phyloP scores from a whole-genome alignment of 2,888 invertebrate species.

The Alitta virens region DNA sequence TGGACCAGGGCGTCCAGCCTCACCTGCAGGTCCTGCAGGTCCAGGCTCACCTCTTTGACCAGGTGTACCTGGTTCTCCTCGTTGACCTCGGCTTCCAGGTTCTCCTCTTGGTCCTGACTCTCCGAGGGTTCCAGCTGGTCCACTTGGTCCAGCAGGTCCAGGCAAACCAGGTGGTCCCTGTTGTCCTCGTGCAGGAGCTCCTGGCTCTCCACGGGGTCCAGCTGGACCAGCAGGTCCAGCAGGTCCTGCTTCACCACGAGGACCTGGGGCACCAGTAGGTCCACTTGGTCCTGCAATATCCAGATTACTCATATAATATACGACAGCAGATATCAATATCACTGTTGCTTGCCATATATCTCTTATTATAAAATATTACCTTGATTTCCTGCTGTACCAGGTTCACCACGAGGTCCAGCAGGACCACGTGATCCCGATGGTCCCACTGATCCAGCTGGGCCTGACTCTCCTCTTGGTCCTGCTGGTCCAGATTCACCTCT shows the following conservation, averaged over 20 bases:
- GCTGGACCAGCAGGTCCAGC: slow-evolving; percentile 8
- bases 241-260: slow-evolving; percentile 9
- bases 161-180: not conserved
- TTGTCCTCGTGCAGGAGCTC: slow-evolving; percentile 9
- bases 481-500: slow-evolving; percentile 15
- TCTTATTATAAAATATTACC: not conserved
- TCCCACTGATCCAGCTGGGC: slow-evolving; percentile 7
- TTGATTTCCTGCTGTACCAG: not conserved
- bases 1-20: slow-evolving; percentile 13
- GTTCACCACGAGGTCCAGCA: slow-evolving; percentile 12
- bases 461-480: not conserved
- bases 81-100: slow-evolving; percentile 9
- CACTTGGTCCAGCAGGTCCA: slow-evolving; percentile 17
- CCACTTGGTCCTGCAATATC: not conserved
- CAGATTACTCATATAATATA: too few relatives aligned
- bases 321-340: too few relatives aligned
- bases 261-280: slow-evolving; percentile 2
- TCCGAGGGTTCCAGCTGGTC: slow-evolving; percentile 17
- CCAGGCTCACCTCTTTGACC: slow-evolving; percentile 16
- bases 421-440: slow-evolving; percentile 13
- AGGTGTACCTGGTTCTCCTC: slow-evolving; percentile 18
- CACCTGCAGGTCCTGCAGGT: slow-evolving; percentile 60
- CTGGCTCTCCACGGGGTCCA: slow-evolving; percentile 12
- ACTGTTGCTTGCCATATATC: too few relatives aligned
- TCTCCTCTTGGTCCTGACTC: slow-evolving; percentile 4